A percentile compares a stretch with the other conserved stretches of the same genome.
phyloP scores from a whole-genome alignment of 1,140 invertebrate species.

The Microvelia longipes region DNA sequence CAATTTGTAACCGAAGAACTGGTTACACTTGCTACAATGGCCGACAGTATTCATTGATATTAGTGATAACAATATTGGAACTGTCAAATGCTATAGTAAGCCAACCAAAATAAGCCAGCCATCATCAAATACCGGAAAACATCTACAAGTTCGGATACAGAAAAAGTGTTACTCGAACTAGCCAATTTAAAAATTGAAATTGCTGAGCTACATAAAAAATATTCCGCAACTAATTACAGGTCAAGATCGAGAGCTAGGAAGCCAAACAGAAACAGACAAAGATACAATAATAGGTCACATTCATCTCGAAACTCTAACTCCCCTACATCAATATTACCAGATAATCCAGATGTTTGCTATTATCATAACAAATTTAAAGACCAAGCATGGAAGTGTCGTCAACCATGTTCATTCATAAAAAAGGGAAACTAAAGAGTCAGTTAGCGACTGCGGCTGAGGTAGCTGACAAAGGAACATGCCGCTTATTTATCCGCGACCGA shows the following conservation, averaged over 20 bases:
- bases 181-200: not conserved
- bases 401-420: not conserved
- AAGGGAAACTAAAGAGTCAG: not conserved
- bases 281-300: not conserved
- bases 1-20: not conserved
- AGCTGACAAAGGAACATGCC: not conserved
- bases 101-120: not conserved
- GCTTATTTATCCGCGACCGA: not conserved
- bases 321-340: not conserved
- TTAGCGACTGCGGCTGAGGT: not conserved
- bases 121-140: not conserved
- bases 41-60: not conserved
- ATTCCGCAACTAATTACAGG: not conserved
- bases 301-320: not conserved
- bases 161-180: not conserved
- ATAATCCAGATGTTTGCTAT: not conserved
- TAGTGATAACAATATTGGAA: not conserved
- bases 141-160: not conserved
- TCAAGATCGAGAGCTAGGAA: not conserved
- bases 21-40: not conserved
- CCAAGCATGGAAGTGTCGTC: not conserved
- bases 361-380: not conserved
- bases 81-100: not conserved
- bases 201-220: not conserved
- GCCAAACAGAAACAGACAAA: too few relatives aligned